Percentiles rank a stretch among this genome's conserved stretches.
Evolutionary conservation across 2,888 invertebrate species (phyloP).

Genomic region (Saturnia pavonia): DNA sequence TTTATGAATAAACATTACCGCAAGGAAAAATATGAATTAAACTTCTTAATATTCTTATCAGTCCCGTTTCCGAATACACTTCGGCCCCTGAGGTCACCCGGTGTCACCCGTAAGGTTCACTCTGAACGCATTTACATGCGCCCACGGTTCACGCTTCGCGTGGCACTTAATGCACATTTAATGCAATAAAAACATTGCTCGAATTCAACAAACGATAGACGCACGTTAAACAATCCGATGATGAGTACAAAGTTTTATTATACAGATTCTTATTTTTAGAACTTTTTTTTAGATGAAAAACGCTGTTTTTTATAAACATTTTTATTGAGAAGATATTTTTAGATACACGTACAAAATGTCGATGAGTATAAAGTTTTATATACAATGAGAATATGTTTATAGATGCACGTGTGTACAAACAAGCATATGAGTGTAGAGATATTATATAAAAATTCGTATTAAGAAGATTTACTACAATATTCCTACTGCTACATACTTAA

Average conservation of each 20-base stretch:
- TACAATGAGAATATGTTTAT: too few species aligned
- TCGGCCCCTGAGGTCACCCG: slow-evolving; percentile 18
- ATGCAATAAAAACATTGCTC: slow-evolving; percentile 26
- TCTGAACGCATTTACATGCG: slow-evolving; percentile 24
- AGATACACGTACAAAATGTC: too few species aligned
- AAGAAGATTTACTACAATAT: too few species aligned
- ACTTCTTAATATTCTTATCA: slow-evolving; percentile 17
- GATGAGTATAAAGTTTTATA: too few species aligned
- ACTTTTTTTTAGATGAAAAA: too few species aligned
- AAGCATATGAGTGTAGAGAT: too few species aligned
- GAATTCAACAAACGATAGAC: slow-evolving; percentile 13
- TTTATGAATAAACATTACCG: slow-evolving; percentile 4
- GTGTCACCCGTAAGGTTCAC: slow-evolving; percentile 17
- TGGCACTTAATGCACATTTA: slow-evolving; percentile 38
- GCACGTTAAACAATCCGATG: neutral
- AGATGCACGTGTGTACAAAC: too few species aligned
- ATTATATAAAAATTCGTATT: too few species aligned
- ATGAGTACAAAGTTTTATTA: neutral
- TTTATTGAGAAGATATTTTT: too few species aligned
- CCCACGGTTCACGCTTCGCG: slow-evolving; percentile 27
- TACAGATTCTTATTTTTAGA: neutral
- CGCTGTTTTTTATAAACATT: too few species aligned
- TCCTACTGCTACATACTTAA: too few species aligned
- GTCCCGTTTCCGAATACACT: slow-evolving; percentile 14
- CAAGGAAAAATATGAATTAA: slow-evolving; percentile 16